These are phyloP conservation scores for Paedocypris sp. DNA, from an alignment of 2,113 vertebrate genomes.

Conservation along the genomic window DNA sequence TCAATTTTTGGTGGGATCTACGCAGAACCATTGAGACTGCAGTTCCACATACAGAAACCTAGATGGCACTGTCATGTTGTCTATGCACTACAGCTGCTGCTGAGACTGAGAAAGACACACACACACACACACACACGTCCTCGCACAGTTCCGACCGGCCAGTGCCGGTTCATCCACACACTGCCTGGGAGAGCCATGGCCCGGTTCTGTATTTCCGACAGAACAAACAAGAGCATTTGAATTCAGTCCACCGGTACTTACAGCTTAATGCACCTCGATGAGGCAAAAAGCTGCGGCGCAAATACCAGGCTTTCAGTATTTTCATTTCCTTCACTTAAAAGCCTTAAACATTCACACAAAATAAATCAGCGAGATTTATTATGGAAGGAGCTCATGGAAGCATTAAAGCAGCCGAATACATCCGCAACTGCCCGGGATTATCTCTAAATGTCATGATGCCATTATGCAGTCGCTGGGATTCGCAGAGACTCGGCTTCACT, in stretches of 20 bases:
- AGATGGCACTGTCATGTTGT: constrained; percentile 73
- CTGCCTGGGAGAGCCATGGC: constrained; percentile 5
- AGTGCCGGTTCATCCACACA: background rate
- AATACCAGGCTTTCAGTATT: constrained; percentile 18
- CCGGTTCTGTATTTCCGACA: background rate
- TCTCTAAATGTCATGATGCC: constrained; percentile 4
- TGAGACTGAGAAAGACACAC: constrained; percentile 43
- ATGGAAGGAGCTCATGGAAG: constrained; percentile 14
- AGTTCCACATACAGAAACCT: constrained; percentile 62
- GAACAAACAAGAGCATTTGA: constrained; percentile 20
- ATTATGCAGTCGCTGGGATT: background rate
- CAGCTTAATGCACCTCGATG: constrained; percentile 17
- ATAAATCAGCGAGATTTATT: constrained; percentile 27
- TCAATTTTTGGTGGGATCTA: background rate
- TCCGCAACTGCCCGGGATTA: constrained; percentile 7
- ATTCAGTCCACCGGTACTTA: constrained; percentile 24
- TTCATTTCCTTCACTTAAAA: constrained; percentile 21
- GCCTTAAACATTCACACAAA: constrained; percentile 18
- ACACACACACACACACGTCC: background rate
- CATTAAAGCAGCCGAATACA: background rate
- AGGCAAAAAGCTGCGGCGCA: constrained; percentile 20
- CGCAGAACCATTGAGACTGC: constrained; percentile 12
- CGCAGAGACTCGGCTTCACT: background rate
- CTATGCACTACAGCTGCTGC: constrained; percentile 47
- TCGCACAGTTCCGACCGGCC: background rate